Evolutionary conservation across 2,888 invertebrate genomes (phyloP).

Genomic region (Drosophila monieri): DNA sequence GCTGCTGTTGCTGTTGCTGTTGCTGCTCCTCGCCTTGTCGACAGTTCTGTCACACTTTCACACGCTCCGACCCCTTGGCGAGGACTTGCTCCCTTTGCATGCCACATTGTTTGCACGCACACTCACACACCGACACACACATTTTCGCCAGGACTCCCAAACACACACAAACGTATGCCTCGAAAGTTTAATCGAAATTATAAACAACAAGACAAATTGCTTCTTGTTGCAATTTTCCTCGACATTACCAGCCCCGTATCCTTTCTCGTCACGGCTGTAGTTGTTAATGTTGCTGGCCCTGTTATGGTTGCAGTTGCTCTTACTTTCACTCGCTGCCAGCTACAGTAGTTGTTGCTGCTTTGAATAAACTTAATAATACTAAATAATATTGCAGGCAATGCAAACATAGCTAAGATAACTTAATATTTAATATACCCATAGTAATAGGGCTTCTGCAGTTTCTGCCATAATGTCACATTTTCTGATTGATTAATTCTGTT

Average conservation of each 20-base stretch:
- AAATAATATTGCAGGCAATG: conserved; percentile 2
- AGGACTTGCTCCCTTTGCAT: conserved; percentile 18
- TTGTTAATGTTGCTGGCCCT: conserved; percentile 2
- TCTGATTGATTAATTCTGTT: neutral
- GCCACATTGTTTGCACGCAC: conserved; percentile 45
- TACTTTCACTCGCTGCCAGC: conserved; percentile 10
- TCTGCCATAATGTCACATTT: neutral
- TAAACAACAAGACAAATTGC: conserved; percentile 80
- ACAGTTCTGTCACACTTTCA: conserved; percentile 53
- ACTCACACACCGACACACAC: conserved; percentile 25
- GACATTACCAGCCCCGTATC: conserved; percentile 20
- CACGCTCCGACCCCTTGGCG: conserved; percentile 29
- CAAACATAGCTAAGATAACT: neutral
- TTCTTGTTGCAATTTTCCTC: conserved; percentile 73
- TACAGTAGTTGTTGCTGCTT: conserved; percentile 6
- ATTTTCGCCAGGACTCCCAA: conserved; percentile 36
- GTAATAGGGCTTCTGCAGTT: neutral
- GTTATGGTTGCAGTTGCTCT: conserved; percentile 5
- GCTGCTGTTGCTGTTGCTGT: conserved; percentile 9
- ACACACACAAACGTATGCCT: conserved; percentile 41
- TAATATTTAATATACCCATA: neutral
- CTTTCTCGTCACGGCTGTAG: conserved; percentile 11
- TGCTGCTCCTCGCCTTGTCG: conserved; percentile 24
- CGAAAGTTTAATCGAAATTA: conserved; percentile 81
- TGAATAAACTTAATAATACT: conserved; percentile 2